phyloP scores from a whole-genome alignment of 2,113 vertebrate species.

The mouse (Mus musculus) region DNA sequence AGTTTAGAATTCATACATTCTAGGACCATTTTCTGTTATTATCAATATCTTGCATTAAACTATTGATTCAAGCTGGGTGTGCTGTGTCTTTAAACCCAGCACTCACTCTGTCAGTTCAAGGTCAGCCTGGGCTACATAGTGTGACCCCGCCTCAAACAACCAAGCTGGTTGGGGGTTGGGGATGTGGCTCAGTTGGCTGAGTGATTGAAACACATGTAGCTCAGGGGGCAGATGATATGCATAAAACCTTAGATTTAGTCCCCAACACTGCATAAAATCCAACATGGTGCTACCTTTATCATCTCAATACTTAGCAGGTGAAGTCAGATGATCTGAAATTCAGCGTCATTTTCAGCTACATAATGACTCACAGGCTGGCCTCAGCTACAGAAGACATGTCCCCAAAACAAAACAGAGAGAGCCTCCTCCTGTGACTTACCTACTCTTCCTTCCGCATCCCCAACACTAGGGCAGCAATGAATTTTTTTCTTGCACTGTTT shows the following conservation, averaged over 20 bases:
- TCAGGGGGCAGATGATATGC: background rate
- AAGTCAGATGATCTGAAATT: background rate
- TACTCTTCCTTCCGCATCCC: background rate
- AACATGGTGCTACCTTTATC: no score
- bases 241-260: background rate
- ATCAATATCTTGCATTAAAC: conserved; percentile 6
- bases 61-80: background rate
- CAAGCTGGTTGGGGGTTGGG: background rate
- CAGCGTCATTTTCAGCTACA: background rate
- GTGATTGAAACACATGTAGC: background rate
- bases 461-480: background rate
- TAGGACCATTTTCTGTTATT: background rate
- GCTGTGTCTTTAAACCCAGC: background rate
- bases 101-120: background rate
- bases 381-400: background rate
- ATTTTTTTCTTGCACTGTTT: background rate
- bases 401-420: background rate
- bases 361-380: background rate
- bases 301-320: background rate
- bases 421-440: background rate
- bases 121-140: background rate
- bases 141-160: background rate
- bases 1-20: background rate
- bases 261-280: background rate
- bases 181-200: background rate